phyloP scores from a whole-genome alignment of 2,113 vertebrate genomes.

The Herpailurus yagouaroundi region DNA sequence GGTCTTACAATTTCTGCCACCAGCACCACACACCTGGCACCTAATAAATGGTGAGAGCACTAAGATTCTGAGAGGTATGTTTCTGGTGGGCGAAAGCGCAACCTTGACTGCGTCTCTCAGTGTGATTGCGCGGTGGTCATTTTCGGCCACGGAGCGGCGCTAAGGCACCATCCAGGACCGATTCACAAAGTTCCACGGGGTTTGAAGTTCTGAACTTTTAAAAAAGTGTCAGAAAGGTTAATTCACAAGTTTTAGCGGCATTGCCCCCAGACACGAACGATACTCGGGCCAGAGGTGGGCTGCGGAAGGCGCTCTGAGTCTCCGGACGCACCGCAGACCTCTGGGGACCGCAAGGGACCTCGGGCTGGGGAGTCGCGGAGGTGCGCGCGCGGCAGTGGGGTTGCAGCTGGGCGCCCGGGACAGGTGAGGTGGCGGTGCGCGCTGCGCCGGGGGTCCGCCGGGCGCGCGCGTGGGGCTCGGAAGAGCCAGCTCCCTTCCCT shows the following conservation, averaged over 20 bases:
- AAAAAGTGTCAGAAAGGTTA: slow-evolving; percentile 37
- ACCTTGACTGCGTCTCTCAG: background rate
- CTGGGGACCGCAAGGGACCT: background rate
- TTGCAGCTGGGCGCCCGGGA: background rate
- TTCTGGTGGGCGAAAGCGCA: background rate
- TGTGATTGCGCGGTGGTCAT: background rate
- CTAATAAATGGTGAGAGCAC: background rate
- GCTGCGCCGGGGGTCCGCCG: accelerated
- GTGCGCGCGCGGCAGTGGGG: background rate
- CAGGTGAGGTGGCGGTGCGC: no score
- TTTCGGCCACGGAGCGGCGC: slow-evolving; percentile 64
- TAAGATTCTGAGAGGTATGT: background rate
- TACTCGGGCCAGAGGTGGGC: background rate
- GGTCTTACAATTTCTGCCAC: background rate
- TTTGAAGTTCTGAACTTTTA: slow-evolving; percentile 19
- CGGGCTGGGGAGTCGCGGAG: background rate
- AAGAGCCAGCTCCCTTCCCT: background rate
- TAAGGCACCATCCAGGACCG: background rate
- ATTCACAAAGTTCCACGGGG: background rate
- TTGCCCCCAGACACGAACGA: background rate
- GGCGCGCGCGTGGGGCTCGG: background rate
- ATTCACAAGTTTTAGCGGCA: background rate
- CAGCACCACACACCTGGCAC: background rate
- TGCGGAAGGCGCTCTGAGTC: background rate
- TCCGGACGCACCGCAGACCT: background rate